Evolutionary conservation across 2,797 vertebrate genomes (phyloP), one percentile per base, ranked within the genome.

Genomic region (Adelosebastes latens): DNA sequence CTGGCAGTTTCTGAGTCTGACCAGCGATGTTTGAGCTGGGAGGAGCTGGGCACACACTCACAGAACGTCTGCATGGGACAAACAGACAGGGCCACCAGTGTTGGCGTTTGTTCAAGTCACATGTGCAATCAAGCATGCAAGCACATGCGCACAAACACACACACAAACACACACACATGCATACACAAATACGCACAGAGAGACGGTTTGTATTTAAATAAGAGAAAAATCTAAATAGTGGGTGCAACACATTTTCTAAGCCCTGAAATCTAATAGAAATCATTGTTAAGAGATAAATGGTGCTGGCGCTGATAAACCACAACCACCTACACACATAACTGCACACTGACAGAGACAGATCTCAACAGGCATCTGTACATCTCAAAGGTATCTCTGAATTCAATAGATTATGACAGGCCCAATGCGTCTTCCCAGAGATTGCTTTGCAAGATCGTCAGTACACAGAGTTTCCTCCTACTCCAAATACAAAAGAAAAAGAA

Each of bases 21-120:
- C 95, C 96, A 96, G 87, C 94, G 95, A 42, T 95, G 96, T 93
- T 96, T 96, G 91, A 95, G 95, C 89, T 95, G 94, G 87, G 96
- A 94, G 81, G 96, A 94, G 93, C 92, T 94, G 89, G 96, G 95
- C 79, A 96, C 93, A 93, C 95, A 94, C 89, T 96, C 95, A 92
- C 95, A 95, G 94, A 96, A 96, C 73, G 93, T 95, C 96, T 96
- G 96, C 89, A 92, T 94, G 86, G 89, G 90, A 95, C 91, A 95
- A 94, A 96, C 92, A 95, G 80, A 94, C 90, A 95, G 86, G 87
- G 88, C 87, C 90, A 92, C 72, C 82, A 88, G 90, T 92, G 87
- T 94, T 93, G 92, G 87, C 29, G 83, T 92, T 92, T 93, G 86
- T 87, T 90, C 82, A 70, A 62, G 72, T 91, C 88, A 88, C 93